Evolutionary conservation across 2,113 vertebrate genomes (phyloP).

Genomic region (Crotalus helleri): DNA sequence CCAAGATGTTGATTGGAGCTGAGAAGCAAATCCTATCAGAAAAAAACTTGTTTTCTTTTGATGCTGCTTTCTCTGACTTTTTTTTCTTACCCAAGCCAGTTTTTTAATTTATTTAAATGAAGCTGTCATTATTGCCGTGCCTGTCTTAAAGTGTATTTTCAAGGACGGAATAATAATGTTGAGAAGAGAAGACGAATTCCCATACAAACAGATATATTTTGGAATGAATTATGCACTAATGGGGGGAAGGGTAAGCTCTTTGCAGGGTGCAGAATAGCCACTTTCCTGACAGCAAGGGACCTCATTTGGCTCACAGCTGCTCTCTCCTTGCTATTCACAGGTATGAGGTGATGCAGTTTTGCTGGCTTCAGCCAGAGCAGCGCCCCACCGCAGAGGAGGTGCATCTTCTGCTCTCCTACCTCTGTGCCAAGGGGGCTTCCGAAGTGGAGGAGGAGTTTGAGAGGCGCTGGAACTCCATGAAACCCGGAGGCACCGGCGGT

Average conservation of each 20-base stretch:
- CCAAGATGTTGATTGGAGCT: not conserved
- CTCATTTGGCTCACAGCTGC: not conserved
- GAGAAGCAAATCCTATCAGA: not conserved
- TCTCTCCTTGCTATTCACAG: slow-evolving; percentile 60
- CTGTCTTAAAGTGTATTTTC: not conserved
- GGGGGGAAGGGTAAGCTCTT: not conserved
- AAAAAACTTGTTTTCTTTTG: not conserved
- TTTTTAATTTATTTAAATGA: not conserved
- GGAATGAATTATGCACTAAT: not conserved
- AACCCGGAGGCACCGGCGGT: slow-evolving; percentile 72
- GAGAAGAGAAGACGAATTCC: not conserved
- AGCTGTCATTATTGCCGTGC: not conserved
- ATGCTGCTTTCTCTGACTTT: not conserved
- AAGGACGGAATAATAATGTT: not conserved
- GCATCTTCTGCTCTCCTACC: slow-evolving; percentile 89
- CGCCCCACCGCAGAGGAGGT: slow-evolving; percentile 92
- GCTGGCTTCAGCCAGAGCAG: slow-evolving; percentile 96
- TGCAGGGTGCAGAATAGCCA: not conserved
- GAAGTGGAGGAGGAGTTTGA: slow-evolving; percentile 93
- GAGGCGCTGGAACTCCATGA: slow-evolving; percentile 90
- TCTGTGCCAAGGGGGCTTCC: slow-evolving; percentile 87
- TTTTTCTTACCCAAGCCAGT: not conserved
- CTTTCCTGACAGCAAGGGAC: not conserved
- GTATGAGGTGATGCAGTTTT: slow-evolving; percentile 99
- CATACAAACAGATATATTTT: not conserved